Conservation (phyloP, 2,888 invertebrate species). For the Eulithis prunata region DNA sequence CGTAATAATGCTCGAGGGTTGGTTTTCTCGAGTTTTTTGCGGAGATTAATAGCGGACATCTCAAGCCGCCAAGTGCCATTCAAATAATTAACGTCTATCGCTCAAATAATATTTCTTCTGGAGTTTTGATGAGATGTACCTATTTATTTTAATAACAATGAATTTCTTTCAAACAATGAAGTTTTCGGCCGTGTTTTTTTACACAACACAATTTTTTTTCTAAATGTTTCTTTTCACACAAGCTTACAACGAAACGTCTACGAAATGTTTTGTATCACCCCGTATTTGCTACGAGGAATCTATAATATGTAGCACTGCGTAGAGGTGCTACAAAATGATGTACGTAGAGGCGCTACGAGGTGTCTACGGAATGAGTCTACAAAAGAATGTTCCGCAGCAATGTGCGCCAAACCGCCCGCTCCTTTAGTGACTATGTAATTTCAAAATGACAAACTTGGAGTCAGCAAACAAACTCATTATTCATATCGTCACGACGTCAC, state of each 20-base stretch:
- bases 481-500: constrained; percentile 24
- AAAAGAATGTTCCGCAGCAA: no score
- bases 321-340: background rate
- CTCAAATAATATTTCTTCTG: constrained; percentile 6
- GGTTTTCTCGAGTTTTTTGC: constrained; percentile 16
- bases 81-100: constrained; percentile 19
- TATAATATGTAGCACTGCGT: background rate
- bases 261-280: background rate
- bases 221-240: no score
- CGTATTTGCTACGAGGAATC: background rate
- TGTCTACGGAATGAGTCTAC: background rate
- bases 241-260: no score
- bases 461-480: constrained; percentile 19
- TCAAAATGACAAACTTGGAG: background rate
- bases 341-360: background rate
- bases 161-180: no score
- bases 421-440: background rate
- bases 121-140: background rate
- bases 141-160: no score
- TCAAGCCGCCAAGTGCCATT: constrained; percentile 1
- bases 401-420: no score
- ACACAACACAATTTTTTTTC: no score
- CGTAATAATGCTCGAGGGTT: constrained; percentile 14
- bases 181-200: no score
- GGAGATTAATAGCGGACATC: constrained; percentile 14